phyloP scores from a whole-genome alignment of 2,113 vertebrate species.

The Onychostoma macrolepis region DNA sequence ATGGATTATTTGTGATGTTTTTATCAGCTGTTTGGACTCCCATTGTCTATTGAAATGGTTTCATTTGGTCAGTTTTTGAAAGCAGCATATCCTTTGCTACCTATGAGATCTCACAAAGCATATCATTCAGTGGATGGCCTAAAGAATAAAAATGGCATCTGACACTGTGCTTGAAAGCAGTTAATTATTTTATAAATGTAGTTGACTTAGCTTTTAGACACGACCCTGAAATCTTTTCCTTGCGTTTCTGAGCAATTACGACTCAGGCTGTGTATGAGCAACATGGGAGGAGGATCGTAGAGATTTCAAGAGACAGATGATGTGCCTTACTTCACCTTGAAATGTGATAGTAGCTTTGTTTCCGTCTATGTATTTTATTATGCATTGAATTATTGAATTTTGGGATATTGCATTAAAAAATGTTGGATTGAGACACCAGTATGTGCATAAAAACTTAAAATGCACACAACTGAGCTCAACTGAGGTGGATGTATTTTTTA shows the following conservation, averaged over 20 bases:
- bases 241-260: constrained; percentile 13
- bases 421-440: background rate
- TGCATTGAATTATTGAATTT: background rate
- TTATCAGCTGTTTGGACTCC: no score
- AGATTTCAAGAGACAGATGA: constrained; percentile 15
- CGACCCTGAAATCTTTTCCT: background rate
- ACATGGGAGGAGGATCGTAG: background rate
- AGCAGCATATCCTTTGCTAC: background rate
- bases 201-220: background rate
- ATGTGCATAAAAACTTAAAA: background rate
- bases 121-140: background rate
- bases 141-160: background rate
- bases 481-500: no score
- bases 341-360: background rate
- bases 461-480: background rate
- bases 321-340: background rate
- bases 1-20: no score
- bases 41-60: background rate
- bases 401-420: no score
- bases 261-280: background rate
- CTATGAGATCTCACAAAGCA: background rate
- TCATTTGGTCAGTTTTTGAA: background rate
- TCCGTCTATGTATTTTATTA: background rate
- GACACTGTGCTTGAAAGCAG: background rate
- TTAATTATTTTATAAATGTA: constrained; percentile 16